phyloP scores from a whole-genome alignment of 2,888 invertebrate species.

The Dromius quadrimaculatus region DNA sequence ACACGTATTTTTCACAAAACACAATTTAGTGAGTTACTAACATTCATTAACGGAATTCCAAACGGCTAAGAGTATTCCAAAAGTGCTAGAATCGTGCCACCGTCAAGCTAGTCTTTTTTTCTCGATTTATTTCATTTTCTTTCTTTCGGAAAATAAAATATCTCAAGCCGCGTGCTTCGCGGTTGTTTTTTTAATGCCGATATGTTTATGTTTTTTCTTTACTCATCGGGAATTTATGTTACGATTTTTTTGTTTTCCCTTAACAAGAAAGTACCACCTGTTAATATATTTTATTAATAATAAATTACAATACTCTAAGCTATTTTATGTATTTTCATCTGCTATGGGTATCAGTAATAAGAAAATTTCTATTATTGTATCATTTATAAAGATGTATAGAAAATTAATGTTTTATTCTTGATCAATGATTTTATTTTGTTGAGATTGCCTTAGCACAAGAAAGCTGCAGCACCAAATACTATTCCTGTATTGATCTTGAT shows the following conservation, averaged over 20 bases:
- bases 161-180: background rate
- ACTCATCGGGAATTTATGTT: background rate
- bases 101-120: background rate
- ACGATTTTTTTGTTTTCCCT: background rate
- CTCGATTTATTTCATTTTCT: slow-evolving; percentile 12
- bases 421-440: too few relatives aligned
- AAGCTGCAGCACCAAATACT: too few relatives aligned
- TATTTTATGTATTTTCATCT: too few relatives aligned
- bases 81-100: background rate
- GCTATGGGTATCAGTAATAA: too few relatives aligned
- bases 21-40: slow-evolving; percentile 21
- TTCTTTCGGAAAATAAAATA: slow-evolving; percentile 12
- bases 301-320: too few relatives aligned
- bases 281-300: background rate
- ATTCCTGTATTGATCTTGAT: too few relatives aligned
- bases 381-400: too few relatives aligned
- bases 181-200: slow-evolving; percentile 19
- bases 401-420: too few relatives aligned
- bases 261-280: background rate
- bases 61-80: background rate
- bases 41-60: slow-evolving; percentile 28
- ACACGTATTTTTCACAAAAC: slow-evolving; percentile 42
- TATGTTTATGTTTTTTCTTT: slow-evolving; percentile 26
- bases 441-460: too few relatives aligned
- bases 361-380: too few relatives aligned